These are phyloP conservation scores for Alosa sapidissima DNA, from an alignment of 2,797 vertebrate species.

Conservation along the genomic window DNA sequence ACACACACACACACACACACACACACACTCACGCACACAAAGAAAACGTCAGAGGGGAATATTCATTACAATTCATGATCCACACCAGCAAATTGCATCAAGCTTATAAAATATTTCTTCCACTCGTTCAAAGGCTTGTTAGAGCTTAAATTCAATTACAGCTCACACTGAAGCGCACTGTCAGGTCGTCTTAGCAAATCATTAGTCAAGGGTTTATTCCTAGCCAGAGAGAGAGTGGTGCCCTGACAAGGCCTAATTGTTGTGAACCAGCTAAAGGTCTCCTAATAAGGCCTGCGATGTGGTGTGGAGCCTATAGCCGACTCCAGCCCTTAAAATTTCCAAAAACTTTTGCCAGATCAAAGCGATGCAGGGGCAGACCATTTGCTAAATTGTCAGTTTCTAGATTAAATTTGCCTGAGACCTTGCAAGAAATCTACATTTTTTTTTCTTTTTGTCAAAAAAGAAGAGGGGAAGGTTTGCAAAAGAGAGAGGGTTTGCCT, in stretches of 20 bases:
- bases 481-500: conserved; percentile 35
- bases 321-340: conserved; percentile 73
- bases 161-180: conserved; percentile 82
- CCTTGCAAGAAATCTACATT: conserved; percentile 62
- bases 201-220: conserved; percentile 81
- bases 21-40: neutral
- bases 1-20: neutral
- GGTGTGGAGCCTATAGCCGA: conserved; percentile 72
- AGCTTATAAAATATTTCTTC: conserved; percentile 85
- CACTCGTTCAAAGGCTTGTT: conserved; percentile 86
- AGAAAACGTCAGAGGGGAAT: conserved; percentile 65
- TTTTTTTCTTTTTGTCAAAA: conserved; percentile 20
- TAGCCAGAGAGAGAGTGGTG: conserved; percentile 63
- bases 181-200: conserved; percentile 88
- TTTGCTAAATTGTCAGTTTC: conserved; percentile 79
- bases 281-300: conserved; percentile 82
- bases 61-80: conserved; percentile 77
- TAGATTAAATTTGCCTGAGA: conserved; percentile 70
- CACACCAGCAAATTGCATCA: conserved; percentile 82
- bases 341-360: conserved; percentile 83
- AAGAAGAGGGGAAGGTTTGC: neutral
- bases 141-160: conserved; percentile 86
- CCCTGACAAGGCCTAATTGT: conserved; percentile 85
- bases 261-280: conserved; percentile 82
- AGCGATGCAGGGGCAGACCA: conserved; percentile 68